Percentiles rank a stretch among this genome's conserved stretches.
phyloP scores from a whole-genome alignment of 2,888 invertebrate genomes.

The Macrosoma leucophasiata region DNA sequence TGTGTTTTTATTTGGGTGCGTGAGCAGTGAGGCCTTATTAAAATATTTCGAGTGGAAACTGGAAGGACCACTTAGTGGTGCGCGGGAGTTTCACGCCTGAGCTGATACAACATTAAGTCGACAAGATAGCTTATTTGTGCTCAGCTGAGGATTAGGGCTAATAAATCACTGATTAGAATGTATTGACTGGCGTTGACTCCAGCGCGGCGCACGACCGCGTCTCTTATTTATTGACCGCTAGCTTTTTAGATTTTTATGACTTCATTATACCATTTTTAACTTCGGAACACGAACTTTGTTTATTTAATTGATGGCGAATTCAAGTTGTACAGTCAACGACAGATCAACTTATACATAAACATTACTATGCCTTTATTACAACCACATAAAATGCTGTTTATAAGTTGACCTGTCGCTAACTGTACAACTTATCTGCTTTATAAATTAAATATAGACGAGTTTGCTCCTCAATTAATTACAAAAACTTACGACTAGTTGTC shows the following conservation, averaged over 20 bases:
- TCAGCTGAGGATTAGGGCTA: conserved; percentile 72
- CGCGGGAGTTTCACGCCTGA: conserved; percentile 76
- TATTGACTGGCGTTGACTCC: conserved; percentile 72
- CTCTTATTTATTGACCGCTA: conserved; percentile 60
- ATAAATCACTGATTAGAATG: conserved; percentile 76
- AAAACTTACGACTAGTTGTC: conserved; percentile 30
- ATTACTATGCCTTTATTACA: too few relatives aligned
- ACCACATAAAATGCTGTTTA: too few relatives aligned
- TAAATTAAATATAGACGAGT: conserved; percentile 30
- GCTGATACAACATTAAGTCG: conserved; percentile 75
- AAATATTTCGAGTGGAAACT: conserved; percentile 76
- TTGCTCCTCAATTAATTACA: conserved; percentile 40
- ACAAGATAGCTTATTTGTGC: conserved; percentile 77
- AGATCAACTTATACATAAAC: too few relatives aligned
- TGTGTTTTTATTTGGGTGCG: conserved; percentile 73
- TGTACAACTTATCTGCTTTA: conserved; percentile 35
- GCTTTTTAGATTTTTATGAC: conserved; percentile 58
- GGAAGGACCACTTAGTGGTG: conserved; percentile 76
- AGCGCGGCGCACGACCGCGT: conserved; percentile 54
- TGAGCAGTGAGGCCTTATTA: conserved; percentile 74
- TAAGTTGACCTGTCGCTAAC: too few relatives aligned
- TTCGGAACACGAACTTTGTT: conserved; percentile 42
- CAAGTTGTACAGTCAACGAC: conserved; percentile 47
- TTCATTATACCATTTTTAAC: conserved; percentile 39
- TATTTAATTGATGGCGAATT: conserved; percentile 51